Evolutionary conservation across 2,888 invertebrate species (phyloP).

Genomic region (Drymonia ruficornis): DNA sequence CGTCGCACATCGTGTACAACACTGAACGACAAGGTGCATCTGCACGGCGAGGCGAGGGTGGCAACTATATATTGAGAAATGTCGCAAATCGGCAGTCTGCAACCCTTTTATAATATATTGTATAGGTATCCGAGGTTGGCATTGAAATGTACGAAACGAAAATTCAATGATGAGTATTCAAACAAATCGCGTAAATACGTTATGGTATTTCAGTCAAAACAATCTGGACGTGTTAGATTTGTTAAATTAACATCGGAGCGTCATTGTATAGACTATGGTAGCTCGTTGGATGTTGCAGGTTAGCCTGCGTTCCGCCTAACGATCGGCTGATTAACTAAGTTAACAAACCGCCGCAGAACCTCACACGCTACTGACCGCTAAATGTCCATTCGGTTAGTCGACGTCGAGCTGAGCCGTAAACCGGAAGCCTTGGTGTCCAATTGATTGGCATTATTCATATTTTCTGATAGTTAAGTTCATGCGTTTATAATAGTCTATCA

Average conservation of each 20-base stretch:
- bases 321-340: neutral
- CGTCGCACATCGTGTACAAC: no score
- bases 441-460: slow-evolving; percentile 1
- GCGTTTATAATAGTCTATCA: no score
- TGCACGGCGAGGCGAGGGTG: no score
- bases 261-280: neutral
- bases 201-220: neutral
- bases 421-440: neutral
- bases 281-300: neutral
- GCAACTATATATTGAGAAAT: no score
- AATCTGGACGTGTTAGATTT: neutral
- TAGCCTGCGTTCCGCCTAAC: neutral
- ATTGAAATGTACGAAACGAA: no score
- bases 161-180: no score
- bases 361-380: neutral
- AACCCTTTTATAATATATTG: no score
- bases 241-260: neutral
- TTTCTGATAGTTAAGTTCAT: neutral
- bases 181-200: no score
- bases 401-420: neutral
- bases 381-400: neutral
- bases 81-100: no score
- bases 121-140: no score
- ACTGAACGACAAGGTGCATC: no score
- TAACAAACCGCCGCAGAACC: slow-evolving; percentile 2